Percentiles rank a stretch among this genome's conserved stretches.
Evolutionary conservation across 2,797 vertebrate genomes (phyloP).

Genomic region (Chelonia mydas): DNA sequence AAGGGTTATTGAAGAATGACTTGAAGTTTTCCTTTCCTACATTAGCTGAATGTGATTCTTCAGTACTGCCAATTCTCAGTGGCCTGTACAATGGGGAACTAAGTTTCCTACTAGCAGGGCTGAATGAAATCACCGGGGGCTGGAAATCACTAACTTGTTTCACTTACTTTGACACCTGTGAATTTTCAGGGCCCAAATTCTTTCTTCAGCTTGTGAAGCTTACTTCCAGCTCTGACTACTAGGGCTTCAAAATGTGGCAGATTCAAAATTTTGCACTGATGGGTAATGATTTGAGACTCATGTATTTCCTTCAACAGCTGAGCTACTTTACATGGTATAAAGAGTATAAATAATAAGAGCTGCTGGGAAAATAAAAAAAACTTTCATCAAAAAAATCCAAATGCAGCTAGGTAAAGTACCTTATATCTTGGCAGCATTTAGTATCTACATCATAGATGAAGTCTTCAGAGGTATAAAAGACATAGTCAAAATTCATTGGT

Average conservation of each 20-base stretch:
- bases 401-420: not conserved
- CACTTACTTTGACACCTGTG: not conserved
- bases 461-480: not conserved
- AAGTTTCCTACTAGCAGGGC: not conserved
- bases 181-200: not conserved
- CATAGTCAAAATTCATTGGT: not conserved
- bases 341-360: slow-evolving; percentile 46
- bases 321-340: slow-evolving; percentile 47
- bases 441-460: not conserved
- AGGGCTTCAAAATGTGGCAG: too few relatives aligned
- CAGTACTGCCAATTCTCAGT: not conserved
- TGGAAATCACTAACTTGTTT: not conserved
- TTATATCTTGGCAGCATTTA: not conserved
- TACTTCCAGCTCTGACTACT: too few relatives aligned
- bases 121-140: not conserved
- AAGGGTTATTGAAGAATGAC: not conserved
- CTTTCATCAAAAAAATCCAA: slow-evolving; percentile 1
- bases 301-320: slow-evolving; percentile 54
- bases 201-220: not conserved
- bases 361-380: not conserved
- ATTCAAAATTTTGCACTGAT: too few relatives aligned
- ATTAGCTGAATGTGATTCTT: rapidly evolving
- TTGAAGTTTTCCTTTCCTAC: not conserved
- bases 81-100: not conserved
- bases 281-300: not conserved